Evolutionary conservation across 2,888 invertebrate species (phyloP).

Genomic region (Eupelmus urozonus): DNA sequence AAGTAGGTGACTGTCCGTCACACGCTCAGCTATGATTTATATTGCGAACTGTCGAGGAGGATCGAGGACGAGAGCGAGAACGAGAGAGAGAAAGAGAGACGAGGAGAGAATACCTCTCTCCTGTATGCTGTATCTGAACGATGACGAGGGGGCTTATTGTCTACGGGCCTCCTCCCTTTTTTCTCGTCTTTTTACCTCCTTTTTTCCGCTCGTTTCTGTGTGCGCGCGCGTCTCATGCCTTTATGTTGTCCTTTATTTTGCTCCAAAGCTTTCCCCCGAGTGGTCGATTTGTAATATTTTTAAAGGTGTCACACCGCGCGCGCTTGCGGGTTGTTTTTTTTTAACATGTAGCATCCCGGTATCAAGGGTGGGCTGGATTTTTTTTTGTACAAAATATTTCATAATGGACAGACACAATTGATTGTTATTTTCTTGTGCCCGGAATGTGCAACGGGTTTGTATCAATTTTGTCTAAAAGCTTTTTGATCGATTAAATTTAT

Average conservation of each 20-base stretch:
- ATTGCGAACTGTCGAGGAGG: slow-evolving; percentile 57
- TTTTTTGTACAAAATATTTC: slow-evolving; percentile 11
- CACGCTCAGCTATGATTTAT: slow-evolving; percentile 64
- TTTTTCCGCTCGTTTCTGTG: neutral
- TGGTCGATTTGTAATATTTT: slow-evolving; percentile 42
- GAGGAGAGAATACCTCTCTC: slow-evolving; percentile 35
- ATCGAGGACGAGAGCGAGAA: slow-evolving; percentile 60
- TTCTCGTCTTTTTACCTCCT: neutral
- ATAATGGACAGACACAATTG: neutral
- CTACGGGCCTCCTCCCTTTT: neutral
- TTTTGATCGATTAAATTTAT: slow-evolving; percentile 14
- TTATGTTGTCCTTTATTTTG: slow-evolving; percentile 24
- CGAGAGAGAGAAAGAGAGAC: slow-evolving; percentile 54
- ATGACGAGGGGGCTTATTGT: neutral
- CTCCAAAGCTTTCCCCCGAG: neutral
- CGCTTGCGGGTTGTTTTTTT: neutral
- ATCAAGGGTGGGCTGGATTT: neutral
- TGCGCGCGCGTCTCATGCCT: neutral
- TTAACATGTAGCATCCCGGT: neutral
- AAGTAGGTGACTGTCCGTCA: slow-evolving; percentile 65
- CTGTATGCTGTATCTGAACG: neutral
- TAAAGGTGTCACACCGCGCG: neutral
- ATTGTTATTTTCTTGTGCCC: neutral
- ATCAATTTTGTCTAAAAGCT: slow-evolving; percentile 29
- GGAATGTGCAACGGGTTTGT: neutral